phyloP scores from a whole-genome alignment of 2,797 vertebrate species.

The Melanitta fusca region DNA sequence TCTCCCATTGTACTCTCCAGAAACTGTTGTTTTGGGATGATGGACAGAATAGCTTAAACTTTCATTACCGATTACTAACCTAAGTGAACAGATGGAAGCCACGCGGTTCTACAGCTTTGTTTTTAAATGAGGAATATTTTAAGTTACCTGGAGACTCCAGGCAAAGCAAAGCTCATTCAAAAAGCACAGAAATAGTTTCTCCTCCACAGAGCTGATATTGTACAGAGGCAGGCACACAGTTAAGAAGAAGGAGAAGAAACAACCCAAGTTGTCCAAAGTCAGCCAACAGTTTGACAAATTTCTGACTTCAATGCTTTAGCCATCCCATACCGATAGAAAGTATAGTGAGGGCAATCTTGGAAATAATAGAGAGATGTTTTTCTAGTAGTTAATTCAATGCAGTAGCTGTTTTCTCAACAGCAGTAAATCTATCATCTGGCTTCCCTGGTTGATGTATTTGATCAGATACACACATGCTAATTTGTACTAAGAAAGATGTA shows the following conservation, averaged over 20 bases:
- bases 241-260: background rate
- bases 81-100: background rate
- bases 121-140: background rate
- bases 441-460: background rate
- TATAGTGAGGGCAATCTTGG: background rate
- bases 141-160: background rate
- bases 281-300: background rate
- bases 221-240: background rate
- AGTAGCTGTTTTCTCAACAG: constrained; percentile 13
- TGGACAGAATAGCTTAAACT: background rate
- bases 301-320: background rate
- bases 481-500: background rate
- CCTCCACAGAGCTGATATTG: background rate
- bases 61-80: background rate
- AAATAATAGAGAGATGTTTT: constrained; percentile 18
- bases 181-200: background rate
- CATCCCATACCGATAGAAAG: background rate
- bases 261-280: background rate
- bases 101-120: background rate
- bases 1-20: background rate
- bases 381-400: background rate
- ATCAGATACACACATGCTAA: background rate
- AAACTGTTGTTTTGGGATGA: background rate
- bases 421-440: background rate
- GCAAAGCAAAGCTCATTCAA: background rate